Base-by-base conservation (phyloP, 35 echinoderm and acorn worm species). In the Holothuria glaberrima region DNA sequence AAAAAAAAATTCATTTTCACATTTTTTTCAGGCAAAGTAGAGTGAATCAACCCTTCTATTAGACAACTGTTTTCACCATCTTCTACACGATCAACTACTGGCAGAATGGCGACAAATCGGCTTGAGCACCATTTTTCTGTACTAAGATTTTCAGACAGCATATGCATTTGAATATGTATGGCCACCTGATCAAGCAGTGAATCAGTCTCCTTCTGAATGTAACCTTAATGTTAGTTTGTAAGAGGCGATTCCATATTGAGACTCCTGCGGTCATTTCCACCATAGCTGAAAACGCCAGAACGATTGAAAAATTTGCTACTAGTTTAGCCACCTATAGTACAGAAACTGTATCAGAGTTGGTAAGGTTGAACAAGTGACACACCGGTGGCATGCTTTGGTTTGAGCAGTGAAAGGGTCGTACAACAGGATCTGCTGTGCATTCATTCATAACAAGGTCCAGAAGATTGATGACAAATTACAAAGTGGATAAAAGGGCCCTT, bases 381-480 rank as follows among this genome's bases (percentile, higher is more conserved):
- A 0, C 82, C 27, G 48, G 3, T 41, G 90, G 73, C 74, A 9
- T 1, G 30, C 44, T 75, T 48, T 94, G 92, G 87, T 94, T 90
- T 66, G 31, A 18, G 41, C 65, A 94, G n/a, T 30, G 92, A 22
- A 73, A 90, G 45, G 87, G 92, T 10, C 12, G 87, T 13, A 89
- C 86, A 22, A 94, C 92, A 58, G 92, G 50, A 22, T 90, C 88
- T 25, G 34, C 81, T 66, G 89, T 45, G 2, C 71, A 78, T 24
- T 34, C 5, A 24, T 54, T 90, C 14, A 3, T 81, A 25, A 90
- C 71, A 28, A 81, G 52, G 65, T 35, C 58, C 12, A 44, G 73
- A 16, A 36, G 68, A 24, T 48, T 70, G 44, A 30, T 68, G 17
- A 10, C 59, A 68, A 33, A 48, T 9, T 4, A 87, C 4, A 10